Base-by-base conservation (phyloP, 2,888 invertebrate genomes). In the Fragum sueziense region DNA sequence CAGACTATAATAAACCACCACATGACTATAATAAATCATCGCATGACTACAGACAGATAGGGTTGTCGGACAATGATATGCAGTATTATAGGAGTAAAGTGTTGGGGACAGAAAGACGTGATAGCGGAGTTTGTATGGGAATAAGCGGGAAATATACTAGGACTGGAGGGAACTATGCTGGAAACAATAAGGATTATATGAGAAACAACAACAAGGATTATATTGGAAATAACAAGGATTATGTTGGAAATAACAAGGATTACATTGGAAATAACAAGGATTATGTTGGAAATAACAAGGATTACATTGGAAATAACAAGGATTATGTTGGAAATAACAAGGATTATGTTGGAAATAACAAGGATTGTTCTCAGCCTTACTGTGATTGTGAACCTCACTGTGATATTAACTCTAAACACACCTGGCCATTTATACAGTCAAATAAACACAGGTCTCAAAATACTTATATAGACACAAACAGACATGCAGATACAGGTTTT, bases 1-100 rank as follows among this genome's bases (percentile, higher is more conserved):
- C 37, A 33, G 65, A 25, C 17, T 57, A 57, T 25, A 25, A 29
- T 29, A 57, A 57, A 57, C 25, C 57, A 4, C 2, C 57, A 20
- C 57, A 25, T 57, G 9, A 2, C 25, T 6, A 57, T 14, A 6
- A 29, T 29, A 57, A 57, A 57, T 14, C 57, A 4, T 2, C 57
- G 9, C 57, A 25, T 57, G 9, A 2, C 25, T 6, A 57, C 25
- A 6, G 3, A 6, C 25, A 57, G 7, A 25, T 27, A 1, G 57
- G 57, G 6, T 11, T 57, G 2, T 20, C 14, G 11, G 2, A 41
- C 1, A 37, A 41, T 41, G 65, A 65, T 25, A 65, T 65, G 27
- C 37, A 65, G 20, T 41, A 65, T 27, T 65, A 65, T 37, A 65
- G 65, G 27, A 41, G 34, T 41, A 37, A 31, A 65, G 37, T 65